Evolutionary conservation across 2,888 invertebrate genomes (phyloP), one percentile per base, ranked within the genome.

Genomic region (Temnothorax ravouxi): DNA sequence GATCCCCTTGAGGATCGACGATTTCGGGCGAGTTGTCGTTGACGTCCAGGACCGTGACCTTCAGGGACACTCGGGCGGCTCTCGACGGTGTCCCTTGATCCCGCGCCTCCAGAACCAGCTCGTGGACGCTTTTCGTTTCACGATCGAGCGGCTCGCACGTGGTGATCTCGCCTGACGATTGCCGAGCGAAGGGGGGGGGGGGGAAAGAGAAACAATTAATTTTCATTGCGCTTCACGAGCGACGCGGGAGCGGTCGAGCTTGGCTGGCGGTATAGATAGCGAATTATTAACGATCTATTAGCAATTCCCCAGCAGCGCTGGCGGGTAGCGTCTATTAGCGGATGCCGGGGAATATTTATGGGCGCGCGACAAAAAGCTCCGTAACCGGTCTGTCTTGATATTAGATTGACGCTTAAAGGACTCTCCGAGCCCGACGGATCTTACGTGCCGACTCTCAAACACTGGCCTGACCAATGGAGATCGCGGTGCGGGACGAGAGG

Each of bases 21-120:
- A 99, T 98, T 95, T 98, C 97, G 3, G 99, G 99, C 34, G 97
- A 96, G 95, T 99, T 99, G 95, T 99, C 99, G 95, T 99, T 99
- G n/a, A 98, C 97, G 95, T 99, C 99, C 56, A 97, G 96, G 9
- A 99, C 97, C 91, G 96, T 96, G 54, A 99, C 97, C 90, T 96
- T 96, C 64, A 99, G 96, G 15, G 97, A 96, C 18, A 98, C 97
- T 92, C 98, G 95, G 47, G 97, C 97, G 89, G 97, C 97, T 89
- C 97, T 96, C 61, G 97, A 96, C 6, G 97, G 96, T 44, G 96
- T 96, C 0, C 99, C 99, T 94, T 98, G 97, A 95, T 99, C 99
- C 88, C 97, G 96, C 0, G 98, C 99, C 95, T 98, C 98, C 21
- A 98, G 97, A 4, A 98, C 97, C 77, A 99, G 95, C 89, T 98